Percentiles rank a stretch among this genome's conserved stretches.
Evolutionary conservation across 2,888 invertebrate species (phyloP).

Genomic region (Penaeus monodon): DNA sequence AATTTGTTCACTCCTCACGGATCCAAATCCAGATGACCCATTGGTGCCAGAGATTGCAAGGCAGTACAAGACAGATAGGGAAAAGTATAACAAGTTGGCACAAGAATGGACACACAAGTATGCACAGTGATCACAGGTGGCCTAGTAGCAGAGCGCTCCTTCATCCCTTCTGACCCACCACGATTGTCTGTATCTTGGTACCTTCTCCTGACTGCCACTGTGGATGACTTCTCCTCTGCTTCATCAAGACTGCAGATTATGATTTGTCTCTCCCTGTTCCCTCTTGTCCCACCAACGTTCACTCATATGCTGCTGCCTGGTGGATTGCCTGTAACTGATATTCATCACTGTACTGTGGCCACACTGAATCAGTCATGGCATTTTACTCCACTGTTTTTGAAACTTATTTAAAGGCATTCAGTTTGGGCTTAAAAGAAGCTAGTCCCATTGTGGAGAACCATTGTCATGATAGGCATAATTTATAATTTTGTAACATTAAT

Average conservation of each 20-base stretch:
- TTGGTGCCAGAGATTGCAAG: constrained; percentile 99
- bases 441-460: too few species aligned
- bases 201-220: constrained; percentile 33
- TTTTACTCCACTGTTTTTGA: too few species aligned
- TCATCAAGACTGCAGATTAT: constrained; percentile 14
- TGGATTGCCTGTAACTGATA: constrained; percentile 25
- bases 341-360: constrained; percentile 25
- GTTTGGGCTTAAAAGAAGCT: too few species aligned
- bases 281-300: too few species aligned
- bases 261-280: background rate
- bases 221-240: background rate
- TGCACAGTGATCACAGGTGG: constrained; percentile 84
- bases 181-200: constrained; percentile 42
- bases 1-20: constrained; percentile 99
- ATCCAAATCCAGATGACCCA: constrained; percentile 99
- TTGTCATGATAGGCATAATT: too few species aligned
- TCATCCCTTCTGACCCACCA: constrained; percentile 46
- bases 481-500: too few species aligned
- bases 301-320: background rate
- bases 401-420: too few species aligned
- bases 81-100: constrained; percentile 99
- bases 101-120: constrained; percentile 99
- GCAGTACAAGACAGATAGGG: constrained; percentile 99
- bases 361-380: too few species aligned
- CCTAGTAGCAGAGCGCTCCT: constrained; percentile 48